Percentiles rank a stretch among this genome's conserved stretches.
phyloP scores from a whole-genome alignment of 2,888 invertebrate genomes.

The Taphrorychus bicolor region DNA sequence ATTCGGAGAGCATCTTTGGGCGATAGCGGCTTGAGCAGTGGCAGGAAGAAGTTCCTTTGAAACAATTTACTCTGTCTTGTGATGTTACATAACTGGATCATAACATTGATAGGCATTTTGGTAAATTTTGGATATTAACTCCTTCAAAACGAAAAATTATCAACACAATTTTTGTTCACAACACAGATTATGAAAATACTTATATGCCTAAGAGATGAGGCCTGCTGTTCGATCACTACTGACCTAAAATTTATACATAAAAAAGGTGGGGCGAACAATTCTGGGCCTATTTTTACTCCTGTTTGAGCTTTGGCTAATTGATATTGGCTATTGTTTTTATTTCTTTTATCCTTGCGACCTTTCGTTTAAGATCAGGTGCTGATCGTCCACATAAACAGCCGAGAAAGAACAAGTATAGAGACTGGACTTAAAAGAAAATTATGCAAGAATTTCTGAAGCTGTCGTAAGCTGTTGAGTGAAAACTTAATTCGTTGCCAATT shows the following conservation, averaged over 20 bases:
- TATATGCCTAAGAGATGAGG: slow-evolving; percentile 47
- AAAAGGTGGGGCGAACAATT: slow-evolving; percentile 42
- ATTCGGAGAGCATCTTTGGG: slow-evolving; percentile 83
- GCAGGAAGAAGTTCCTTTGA: slow-evolving; percentile 84
- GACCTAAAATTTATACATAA: slow-evolving; percentile 44
- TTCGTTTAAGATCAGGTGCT: not conserved
- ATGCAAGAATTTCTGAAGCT: not conserved
- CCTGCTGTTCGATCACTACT: slow-evolving; percentile 49
- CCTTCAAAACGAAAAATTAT: slow-evolving; percentile 11
- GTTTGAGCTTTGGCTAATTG: slow-evolving; percentile 23
- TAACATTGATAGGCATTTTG: slow-evolving; percentile 57
- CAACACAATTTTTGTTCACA: not conserved
- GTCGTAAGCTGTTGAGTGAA: not conserved
- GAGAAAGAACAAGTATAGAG: not conserved
- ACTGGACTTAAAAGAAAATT: not conserved
- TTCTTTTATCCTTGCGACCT: not conserved
- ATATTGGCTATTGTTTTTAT: slow-evolving; percentile 6
- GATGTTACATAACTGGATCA: slow-evolving; percentile 79
- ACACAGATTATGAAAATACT: slow-evolving; percentile 39
- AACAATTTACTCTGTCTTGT: slow-evolving; percentile 81
- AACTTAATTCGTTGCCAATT: not conserved
- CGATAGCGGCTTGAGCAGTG: slow-evolving; percentile 79
- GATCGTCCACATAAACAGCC: not conserved
- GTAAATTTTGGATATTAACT: slow-evolving; percentile 26
- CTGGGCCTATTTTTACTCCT: slow-evolving; percentile 27